Percentiles rank a stretch among this genome's conserved stretches.
phyloP scores from a whole-genome alignment of 2,797 vertebrate species.

The Diglossa cyanea region DNA sequence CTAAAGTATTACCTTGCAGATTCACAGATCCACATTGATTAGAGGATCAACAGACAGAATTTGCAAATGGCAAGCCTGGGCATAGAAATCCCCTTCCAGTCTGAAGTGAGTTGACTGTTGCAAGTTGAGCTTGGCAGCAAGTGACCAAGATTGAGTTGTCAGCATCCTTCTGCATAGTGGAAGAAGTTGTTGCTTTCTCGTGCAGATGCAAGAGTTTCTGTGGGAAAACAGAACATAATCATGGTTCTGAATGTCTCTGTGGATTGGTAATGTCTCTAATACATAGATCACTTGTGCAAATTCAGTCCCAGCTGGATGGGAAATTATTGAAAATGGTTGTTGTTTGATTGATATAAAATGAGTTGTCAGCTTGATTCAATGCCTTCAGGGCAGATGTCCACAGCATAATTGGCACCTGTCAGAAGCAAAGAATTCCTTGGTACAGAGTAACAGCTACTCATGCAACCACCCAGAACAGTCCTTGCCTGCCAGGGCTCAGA shows the following conservation, averaged over 20 bases:
- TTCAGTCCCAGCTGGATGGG: conserved; percentile 56
- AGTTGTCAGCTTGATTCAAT: conserved; percentile 59
- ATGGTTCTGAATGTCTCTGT: conserved; percentile 25
- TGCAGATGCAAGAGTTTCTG: conserved; percentile 56
- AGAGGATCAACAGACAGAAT: neutral
- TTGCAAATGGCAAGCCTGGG: neutral
- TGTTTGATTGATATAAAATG: conserved; percentile 61
- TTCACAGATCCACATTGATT: neutral
- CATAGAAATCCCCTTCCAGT: neutral
- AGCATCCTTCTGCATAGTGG: neutral
- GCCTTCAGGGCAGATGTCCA: conserved; percentile 58
- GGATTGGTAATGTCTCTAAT: conserved; percentile 54
- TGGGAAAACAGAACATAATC: conserved; percentile 53
- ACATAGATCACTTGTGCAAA: conserved; percentile 57
- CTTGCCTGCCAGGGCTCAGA: neutral
- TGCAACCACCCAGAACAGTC: neutral
- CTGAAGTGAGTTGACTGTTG: neutral
- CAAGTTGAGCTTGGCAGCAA: conserved; percentile 13
- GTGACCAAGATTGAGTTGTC: conserved; percentile 30
- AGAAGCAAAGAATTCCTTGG: conserved; percentile 49
- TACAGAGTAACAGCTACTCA: neutral
- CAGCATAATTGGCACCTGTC: conserved; percentile 59
- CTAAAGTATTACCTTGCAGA: neutral
- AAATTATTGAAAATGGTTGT: conserved; percentile 57
- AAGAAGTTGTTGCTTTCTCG: conserved; percentile 23